Evolutionary conservation across 2,797 vertebrate genomes (phyloP), one percentile per base, ranked within the genome.

Genomic region (Sandelia bainsii): DNA sequence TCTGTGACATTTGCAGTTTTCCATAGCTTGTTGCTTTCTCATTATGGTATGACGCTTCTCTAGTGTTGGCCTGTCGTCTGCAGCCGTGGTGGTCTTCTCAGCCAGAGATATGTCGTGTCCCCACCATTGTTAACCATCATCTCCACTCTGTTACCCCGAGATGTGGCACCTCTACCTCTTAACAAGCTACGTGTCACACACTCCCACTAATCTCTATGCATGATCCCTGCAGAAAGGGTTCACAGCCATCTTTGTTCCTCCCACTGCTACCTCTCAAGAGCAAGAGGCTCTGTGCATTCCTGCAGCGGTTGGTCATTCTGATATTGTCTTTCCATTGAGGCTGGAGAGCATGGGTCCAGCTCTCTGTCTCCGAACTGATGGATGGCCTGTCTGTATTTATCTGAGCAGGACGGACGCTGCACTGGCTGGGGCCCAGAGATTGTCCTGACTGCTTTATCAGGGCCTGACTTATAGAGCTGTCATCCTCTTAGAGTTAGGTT

Each of bases 301-400:
- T 83, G 63, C 60, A 64, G 82, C 46, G 54, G 49, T 71, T 69
- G 84, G 77, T 87, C 88, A 87, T 83, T 32, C 29, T 87, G 84
- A 87, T 32, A 32, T 32, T 32, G 60, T 73, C 37, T 53, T 69
- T 83, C 80, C 74, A 90, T 85, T 80, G 80, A 75, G 84, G 78
- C 22, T 16, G 82, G 83, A 79, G 83, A 80, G 72, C 72, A 53
- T 69, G 79, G 76, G 86, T 85, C 68, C 87, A 69, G 82, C 79
- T 84, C 81, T 76, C 39, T 80, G 89, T 89, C 82, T 89, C 73
- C 6, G 45, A 46, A 60, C 89, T 93, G 93, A 94, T 91, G 90
- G 91, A 94, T 92, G 91, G 75, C 81, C 91, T 90, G 91, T 93
- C 90, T 56, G 69, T 79, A 84, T 93, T 92, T 92, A 93, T 93